Percentiles rank a stretch among this genome's conserved stretches.
These are phyloP conservation scores for Halisarca cf. caerulea DNA, from an alignment of 37 sponge, comb jelly and placozoan genomes.

Conservation along the genomic window DNA sequence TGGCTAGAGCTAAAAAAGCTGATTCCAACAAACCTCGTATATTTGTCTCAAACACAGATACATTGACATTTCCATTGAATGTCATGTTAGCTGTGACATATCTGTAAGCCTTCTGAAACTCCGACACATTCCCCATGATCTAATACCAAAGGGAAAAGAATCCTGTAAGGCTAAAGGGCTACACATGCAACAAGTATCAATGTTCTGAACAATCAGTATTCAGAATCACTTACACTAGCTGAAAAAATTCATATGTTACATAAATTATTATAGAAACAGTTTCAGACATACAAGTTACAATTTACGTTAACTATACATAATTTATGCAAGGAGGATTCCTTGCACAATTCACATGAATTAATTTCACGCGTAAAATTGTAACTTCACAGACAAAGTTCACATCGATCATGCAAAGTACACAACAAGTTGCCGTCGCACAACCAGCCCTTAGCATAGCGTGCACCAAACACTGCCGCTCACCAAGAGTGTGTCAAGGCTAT, in stretches of 20 bases:
- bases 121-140: conserved; percentile 54
- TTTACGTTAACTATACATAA: too few species aligned
- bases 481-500: conserved; percentile 65
- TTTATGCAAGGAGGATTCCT: too few species aligned
- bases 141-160: not conserved
- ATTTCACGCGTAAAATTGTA: too few species aligned
- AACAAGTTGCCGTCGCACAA: not conserved
- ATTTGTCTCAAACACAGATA: conserved; percentile 82
- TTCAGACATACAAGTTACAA: too few species aligned
- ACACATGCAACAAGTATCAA: too few species aligned
- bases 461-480: conserved; percentile 21
- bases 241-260: too few species aligned
- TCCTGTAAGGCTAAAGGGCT: too few species aligned
- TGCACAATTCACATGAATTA: too few species aligned
- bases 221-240: too few species aligned
- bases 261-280: too few species aligned
- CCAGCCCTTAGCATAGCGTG: not conserved
- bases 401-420: not conserved
- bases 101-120: conserved; percentile 38
- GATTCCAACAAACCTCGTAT: conserved; percentile 37
- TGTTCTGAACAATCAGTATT: too few species aligned
- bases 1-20: not conserved
- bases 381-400: not conserved
- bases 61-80: conserved; percentile 54
- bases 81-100: conserved; percentile 21